phyloP scores from a whole-genome alignment of 2,888 invertebrate genomes.

The Himalopsyche kuldschensis region DNA sequence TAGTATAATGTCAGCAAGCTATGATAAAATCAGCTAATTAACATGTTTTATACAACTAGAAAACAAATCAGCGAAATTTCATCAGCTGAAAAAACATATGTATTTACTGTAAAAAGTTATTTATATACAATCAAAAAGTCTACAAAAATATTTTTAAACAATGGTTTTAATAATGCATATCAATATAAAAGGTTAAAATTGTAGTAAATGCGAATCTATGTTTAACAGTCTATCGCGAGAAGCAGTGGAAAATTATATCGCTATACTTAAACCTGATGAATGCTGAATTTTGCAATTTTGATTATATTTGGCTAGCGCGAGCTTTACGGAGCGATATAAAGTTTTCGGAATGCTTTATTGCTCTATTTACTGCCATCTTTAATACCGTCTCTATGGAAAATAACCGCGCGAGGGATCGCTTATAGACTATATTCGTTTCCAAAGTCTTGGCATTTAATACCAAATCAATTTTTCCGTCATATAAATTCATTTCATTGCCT shows the following conservation, averaged over 20 bases:
- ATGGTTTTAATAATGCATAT: no score
- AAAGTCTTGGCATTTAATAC: not conserved
- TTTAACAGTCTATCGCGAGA: not conserved
- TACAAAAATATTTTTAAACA: no score
- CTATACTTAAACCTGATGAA: slow-evolving; percentile 1
- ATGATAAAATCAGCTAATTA: no score
- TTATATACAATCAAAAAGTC: no score
- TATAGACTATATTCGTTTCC: slow-evolving; percentile 1
- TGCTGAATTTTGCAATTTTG: slow-evolving; percentile 3
- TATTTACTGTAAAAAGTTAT: no score
- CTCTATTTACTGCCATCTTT: slow-evolving; percentile 15
- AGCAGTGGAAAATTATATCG: not conserved
- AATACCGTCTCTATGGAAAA: slow-evolving; percentile 6
- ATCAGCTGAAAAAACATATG: no score
- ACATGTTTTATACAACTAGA: no score
- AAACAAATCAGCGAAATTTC: no score
- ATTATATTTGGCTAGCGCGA: slow-evolving; percentile 5
- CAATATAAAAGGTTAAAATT: not conserved
- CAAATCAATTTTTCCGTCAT: not conserved
- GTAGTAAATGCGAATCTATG: not conserved
- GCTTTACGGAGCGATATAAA: slow-evolving; percentile 16
- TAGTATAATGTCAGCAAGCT: no score
- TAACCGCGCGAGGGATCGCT: slow-evolving; percentile 5
- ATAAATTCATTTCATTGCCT: not conserved
- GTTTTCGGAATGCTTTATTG: slow-evolving; percentile 5